phyloP scores from a whole-genome alignment of 1,140 invertebrate species.

The Reticulitermes speratus region DNA sequence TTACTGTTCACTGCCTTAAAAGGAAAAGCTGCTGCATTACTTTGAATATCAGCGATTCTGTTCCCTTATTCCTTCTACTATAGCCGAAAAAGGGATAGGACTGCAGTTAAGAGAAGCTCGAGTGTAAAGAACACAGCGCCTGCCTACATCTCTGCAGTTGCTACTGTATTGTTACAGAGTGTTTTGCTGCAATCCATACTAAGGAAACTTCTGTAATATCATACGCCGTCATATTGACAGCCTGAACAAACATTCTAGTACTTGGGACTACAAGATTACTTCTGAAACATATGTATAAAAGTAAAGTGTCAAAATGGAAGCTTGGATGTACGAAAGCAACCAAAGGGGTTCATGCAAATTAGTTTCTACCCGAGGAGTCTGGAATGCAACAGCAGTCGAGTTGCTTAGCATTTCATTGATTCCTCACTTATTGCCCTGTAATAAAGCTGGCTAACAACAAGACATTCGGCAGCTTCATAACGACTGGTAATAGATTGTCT shows the following conservation, averaged over 20 bases:
- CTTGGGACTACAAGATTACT: neutral
- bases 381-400: neutral
- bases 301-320: neutral
- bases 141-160: neutral
- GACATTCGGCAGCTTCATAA: neutral
- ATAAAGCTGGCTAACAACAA: neutral
- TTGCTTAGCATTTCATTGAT: neutral
- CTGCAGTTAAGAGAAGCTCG: too few relatives aligned
- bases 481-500: neutral
- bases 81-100: too few relatives aligned
- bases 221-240: neutral
- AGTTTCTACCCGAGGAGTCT: neutral
- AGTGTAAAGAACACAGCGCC: too few relatives aligned
- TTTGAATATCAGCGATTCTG: too few relatives aligned
- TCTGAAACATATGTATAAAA: slow-evolving; percentile 2
- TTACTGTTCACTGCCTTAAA: too few relatives aligned
- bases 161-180: neutral
- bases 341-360: slow-evolving; percentile 1
- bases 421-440: neutral
- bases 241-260: neutral
- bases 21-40: too few relatives aligned
- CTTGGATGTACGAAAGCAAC: neutral
- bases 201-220: neutral
- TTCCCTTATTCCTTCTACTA: too few relatives aligned
- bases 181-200: neutral